These are phyloP conservation scores for Eilema griseolum DNA, from an alignment of 2,888 invertebrate genomes.

Conservation along the genomic window DNA sequence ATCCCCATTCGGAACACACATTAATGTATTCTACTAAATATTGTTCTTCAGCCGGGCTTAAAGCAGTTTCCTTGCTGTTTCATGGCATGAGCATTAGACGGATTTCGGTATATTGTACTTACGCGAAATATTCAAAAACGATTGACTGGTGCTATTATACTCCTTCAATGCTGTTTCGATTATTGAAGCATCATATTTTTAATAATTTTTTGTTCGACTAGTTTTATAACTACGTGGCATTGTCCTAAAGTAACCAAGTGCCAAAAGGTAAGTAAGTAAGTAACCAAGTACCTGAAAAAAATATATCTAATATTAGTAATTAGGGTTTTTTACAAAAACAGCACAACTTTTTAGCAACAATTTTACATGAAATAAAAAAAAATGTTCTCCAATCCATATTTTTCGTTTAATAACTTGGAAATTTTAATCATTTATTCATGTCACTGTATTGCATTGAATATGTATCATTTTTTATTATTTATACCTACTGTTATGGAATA, in stretches of 20 bases:
- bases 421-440: too few relatives aligned
- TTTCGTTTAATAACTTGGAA: too few relatives aligned
- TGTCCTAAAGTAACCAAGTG: background rate
- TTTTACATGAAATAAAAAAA: too few relatives aligned
- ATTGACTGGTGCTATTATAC: background rate
- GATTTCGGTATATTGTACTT: slow-evolving; percentile 20
- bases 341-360: too few relatives aligned
- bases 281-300: background rate
- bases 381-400: too few relatives aligned
- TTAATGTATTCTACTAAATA: slow-evolving; percentile 14
- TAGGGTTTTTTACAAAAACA: too few relatives aligned
- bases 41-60: slow-evolving; percentile 8
- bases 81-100: slow-evolving; percentile 13
- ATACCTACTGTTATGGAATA: too few relatives aligned
- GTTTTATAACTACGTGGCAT: slow-evolving; percentile 15
- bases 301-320: background rate
- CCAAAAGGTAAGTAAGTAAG: background rate
- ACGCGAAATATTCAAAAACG: slow-evolving; percentile 5
- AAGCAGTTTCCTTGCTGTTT: slow-evolving; percentile 16
- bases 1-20: slow-evolving; percentile 16
- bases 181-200: slow-evolving; percentile 19
- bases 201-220: slow-evolving; percentile 16
- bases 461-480: too few relatives aligned
- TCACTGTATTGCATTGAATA: too few relatives aligned
- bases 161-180: slow-evolving; percentile 18